Percentiles rank a stretch among this genome's conserved stretches.
These are phyloP conservation scores for Ochotona curzoniae DNA, from an alignment of 2,113 vertebrate species.

Conservation along the genomic window DNA sequence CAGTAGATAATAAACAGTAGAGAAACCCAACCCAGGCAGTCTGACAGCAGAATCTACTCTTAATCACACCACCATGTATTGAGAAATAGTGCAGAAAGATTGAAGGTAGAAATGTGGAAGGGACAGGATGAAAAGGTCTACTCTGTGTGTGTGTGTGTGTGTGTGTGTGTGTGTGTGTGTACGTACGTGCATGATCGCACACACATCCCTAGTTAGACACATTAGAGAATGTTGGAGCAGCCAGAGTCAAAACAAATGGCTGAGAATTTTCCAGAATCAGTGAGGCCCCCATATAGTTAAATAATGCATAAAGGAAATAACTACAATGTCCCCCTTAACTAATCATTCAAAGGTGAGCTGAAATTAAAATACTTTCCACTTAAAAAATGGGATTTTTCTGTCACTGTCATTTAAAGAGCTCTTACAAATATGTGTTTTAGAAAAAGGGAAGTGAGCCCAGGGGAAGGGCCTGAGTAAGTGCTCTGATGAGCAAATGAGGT, in stretches of 20 bases:
- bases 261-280: neutral
- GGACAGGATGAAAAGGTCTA: neutral
- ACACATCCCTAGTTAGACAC: neutral
- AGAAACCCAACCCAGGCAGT: neutral
- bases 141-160: neutral
- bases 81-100: neutral
- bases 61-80: neutral
- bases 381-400: neutral
- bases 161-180: neutral
- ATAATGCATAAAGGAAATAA: neutral
- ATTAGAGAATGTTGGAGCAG: neutral
- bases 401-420: neutral
- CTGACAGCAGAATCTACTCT: neutral
- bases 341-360: neutral
- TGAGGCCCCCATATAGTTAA: neutral
- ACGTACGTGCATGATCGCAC: neutral
- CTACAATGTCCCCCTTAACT: neutral
- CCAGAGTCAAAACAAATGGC: neutral
- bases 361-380: slow-evolving; percentile 8
- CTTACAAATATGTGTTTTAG: neutral
- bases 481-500: neutral
- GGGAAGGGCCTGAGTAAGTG: neutral
- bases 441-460: neutral
- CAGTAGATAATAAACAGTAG: neutral
- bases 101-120: neutral